Evolutionary conservation across 2,797 vertebrate genomes (phyloP), one percentile per base, ranked within the genome.

Genomic region (Spinus olivaceus): DNA sequence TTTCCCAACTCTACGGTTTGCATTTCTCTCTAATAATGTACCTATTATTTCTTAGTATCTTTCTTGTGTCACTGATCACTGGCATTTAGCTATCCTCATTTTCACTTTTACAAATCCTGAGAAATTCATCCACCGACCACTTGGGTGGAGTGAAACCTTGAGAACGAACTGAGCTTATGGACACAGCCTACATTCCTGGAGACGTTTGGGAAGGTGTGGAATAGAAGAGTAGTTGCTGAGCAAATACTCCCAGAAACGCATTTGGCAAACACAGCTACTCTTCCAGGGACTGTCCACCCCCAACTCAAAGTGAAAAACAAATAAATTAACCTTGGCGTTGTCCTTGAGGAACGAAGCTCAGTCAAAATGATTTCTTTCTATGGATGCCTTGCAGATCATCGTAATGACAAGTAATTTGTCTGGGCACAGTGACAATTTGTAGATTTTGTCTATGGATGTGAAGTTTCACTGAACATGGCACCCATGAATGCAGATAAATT

Each of bases 261-360:
- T 95, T 94, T 97, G 90, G 88, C 94, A 95, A 88, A 91, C 63
- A 44, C 77, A 74, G 14, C 44, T 86, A n/a, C 81, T 96, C 94
- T 96, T 96, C 94, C 74, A 96, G 92, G 87, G 88, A 94, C 91
- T 96, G 93, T 96, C 95, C 94, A 96, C 95, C 95, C 96, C 94
- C 92, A 74, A 65, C 65, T 87, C 65, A 90, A 83, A 87, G 94
- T 86, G 56, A 96, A 96, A 92, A 95, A 88, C 89, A 97, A 97
- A 95, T 97, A 97, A 96, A 97, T 96, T 94, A 96, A 97, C 94
- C 94, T 97, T 97, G 97, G 94, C 91, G 33, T 92, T 97, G 95
- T 97, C 96, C 96, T 97, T 97, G 93, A 97, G 96, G 93, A 97
- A 94, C 1, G 59, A 95, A 95, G 90, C 82, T 95, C 95, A 96